Base-by-base conservation (phyloP, 2,797 vertebrate species). In the Hyperoplus lanceolatus region DNA sequence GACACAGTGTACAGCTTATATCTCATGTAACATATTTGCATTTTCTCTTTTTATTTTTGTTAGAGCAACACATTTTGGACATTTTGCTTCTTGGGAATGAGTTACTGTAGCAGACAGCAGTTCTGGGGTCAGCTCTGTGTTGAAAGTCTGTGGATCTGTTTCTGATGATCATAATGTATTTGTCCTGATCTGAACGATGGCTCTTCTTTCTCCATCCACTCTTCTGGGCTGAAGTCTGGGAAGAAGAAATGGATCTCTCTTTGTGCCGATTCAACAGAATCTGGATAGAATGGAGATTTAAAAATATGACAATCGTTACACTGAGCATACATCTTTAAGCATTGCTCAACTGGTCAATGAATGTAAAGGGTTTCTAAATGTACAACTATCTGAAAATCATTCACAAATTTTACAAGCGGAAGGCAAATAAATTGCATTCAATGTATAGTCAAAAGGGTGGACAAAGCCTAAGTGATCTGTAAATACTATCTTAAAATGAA, bases 211-310 rank as follows among this genome's bases (percentile, higher is more conserved):
- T 95, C 87, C 70, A 97, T 95, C 98, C 97, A 99, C 61, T 91
- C 92, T 75, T 86, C 89, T 18, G 90, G 73, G 0, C 87, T 78
- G 75, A 99, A 99, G 68, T 98, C 97, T 0, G 98, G 97, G 91
- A 99, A 99, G 93, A 99, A 99, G 92, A 96, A 96, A 7, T 81
- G 14, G n/a, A 99, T 99, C 92, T 99, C 98, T 87, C 96, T 96
- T 59, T 92, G 94, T 63, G 97, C 98, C 0, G 98, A 98, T 64
- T 95, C 95, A 6, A 82, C 57, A 0, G 97, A 99, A 93, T 99
- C 98, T 99, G 90, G 38, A 64, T 60, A 39, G 4, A 87, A 36
- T 1, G 2, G 38, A 73, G 10, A 43, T 50, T 16, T 1, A 42
- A 63, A 43, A 14, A 1, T 3, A 5, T 1, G 2, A 13, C 7